A percentile compares a stretch with the other conserved stretches of the same genome.
Evolutionary conservation across 2,797 vertebrate species (phyloP).

Genomic region (Antennarius maculatus): DNA sequence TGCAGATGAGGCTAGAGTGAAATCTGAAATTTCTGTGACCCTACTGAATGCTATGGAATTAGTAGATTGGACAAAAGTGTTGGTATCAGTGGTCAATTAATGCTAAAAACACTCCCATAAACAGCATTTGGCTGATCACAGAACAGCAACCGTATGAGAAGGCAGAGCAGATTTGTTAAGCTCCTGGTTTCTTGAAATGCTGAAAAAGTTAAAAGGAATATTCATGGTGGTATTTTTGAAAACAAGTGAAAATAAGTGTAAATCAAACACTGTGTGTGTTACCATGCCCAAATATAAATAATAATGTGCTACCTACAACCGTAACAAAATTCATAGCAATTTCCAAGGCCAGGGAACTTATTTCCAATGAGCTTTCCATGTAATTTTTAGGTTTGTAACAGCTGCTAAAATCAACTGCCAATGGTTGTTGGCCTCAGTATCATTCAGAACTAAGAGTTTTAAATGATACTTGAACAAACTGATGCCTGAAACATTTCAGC

Average conservation of each 20-base stretch:
- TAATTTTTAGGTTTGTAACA: not conserved
- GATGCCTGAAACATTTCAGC: slow-evolving; percentile 5
- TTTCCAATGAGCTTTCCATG: not conserved
- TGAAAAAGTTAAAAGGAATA: not conserved
- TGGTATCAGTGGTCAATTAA: not conserved
- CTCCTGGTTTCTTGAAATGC: not conserved
- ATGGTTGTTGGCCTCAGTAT: too few species aligned
- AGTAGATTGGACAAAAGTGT: slow-evolving; percentile 11
- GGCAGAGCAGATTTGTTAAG: not conserved
- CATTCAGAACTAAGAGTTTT: too few species aligned
- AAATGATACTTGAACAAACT: not conserved
- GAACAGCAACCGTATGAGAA: not conserved
- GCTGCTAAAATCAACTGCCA: not conserved
- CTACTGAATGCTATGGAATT: slow-evolving; percentile 4
- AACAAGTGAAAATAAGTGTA: not conserved
- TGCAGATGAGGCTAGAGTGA: not conserved
- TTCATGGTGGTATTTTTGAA: not conserved
- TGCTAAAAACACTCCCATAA: slow-evolving; percentile 1
- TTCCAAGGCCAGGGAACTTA: not conserved
- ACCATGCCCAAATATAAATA: too few species aligned
- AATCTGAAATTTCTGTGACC: slow-evolving; percentile 11
- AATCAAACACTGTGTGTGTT: not conserved
- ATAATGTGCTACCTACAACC: not conserved
- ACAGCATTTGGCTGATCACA: not conserved
- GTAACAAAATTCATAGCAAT: not conserved